These are phyloP conservation scores for Cyrtonyx montezumae DNA, from an alignment of 2,113 vertebrate species.

Conservation along the genomic window DNA sequence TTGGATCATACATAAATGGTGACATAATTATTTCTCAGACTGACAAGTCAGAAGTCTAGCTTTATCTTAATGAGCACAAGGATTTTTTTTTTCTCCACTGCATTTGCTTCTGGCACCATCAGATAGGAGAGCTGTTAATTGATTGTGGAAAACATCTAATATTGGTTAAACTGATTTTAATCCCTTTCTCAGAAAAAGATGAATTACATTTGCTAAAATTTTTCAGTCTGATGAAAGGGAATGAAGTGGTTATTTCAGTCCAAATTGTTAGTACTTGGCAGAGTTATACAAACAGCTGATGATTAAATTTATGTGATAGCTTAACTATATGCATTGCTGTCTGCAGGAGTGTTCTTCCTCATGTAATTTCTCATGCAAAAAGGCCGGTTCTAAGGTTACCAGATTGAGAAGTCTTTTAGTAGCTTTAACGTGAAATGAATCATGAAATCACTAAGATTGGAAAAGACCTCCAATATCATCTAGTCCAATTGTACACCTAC, in stretches of 20 bases:
- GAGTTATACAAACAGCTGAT: not conserved
- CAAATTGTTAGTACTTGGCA: not conserved
- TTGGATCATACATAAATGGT: not conserved
- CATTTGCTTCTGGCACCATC: not conserved
- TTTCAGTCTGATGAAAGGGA: not conserved
- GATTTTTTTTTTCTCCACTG: not conserved
- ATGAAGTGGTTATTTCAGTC: not conserved
- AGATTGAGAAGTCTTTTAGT: conserved; percentile 33
- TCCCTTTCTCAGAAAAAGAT: not conserved
- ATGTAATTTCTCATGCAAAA: not conserved
- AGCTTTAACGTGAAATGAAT: not conserved
- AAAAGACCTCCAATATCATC: too few species aligned
- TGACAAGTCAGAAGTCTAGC: not conserved
- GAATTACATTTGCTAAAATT: not conserved
- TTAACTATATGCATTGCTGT: not conserved
- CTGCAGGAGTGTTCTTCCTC: accelerated
- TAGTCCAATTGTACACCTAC: too few species aligned
- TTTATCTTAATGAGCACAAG: not conserved
- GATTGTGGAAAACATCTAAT: not conserved
- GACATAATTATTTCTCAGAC: not conserved
- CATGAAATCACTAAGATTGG: not conserved
- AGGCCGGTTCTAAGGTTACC: not conserved
- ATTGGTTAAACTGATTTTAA: not conserved
- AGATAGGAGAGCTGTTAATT: not conserved
- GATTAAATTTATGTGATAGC: not conserved